Evolutionary conservation across 2,797 vertebrate genomes (phyloP).

Genomic region (Bradypodion ventrale): DNA sequence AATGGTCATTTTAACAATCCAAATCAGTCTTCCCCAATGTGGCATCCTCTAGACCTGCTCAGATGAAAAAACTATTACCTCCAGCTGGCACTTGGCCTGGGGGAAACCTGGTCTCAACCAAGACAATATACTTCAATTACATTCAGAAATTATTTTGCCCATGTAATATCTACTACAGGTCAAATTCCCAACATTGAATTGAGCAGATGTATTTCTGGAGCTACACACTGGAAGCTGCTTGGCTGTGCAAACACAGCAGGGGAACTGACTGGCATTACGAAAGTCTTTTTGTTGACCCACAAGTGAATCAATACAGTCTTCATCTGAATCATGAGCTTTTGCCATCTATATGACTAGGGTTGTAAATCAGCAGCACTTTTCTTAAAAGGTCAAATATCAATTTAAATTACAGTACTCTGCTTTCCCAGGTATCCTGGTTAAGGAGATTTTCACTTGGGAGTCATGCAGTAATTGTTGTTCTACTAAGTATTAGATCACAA

Average conservation of each 20-base stretch:
- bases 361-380: background rate
- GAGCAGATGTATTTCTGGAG: background rate
- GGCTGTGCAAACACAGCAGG: background rate
- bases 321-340: background rate
- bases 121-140: background rate
- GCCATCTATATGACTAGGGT: background rate
- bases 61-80: background rate
- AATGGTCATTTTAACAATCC: too few species aligned
- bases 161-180: background rate
- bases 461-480: background rate
- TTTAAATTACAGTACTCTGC: background rate
- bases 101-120: background rate
- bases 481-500: background rate
- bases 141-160: background rate
- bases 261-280: background rate
- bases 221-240: background rate
- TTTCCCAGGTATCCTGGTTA: background rate
- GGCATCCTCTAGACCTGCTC: background rate
- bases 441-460: background rate
- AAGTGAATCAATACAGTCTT: background rate
- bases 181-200: background rate
- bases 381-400: conserved; percentile 10
- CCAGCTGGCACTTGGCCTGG: background rate
- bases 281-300: background rate
- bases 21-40: background rate